These are phyloP conservation scores for Hyperoodon ampullatus DNA, from an alignment of 2,113 vertebrate species.

Conservation along the genomic window DNA sequence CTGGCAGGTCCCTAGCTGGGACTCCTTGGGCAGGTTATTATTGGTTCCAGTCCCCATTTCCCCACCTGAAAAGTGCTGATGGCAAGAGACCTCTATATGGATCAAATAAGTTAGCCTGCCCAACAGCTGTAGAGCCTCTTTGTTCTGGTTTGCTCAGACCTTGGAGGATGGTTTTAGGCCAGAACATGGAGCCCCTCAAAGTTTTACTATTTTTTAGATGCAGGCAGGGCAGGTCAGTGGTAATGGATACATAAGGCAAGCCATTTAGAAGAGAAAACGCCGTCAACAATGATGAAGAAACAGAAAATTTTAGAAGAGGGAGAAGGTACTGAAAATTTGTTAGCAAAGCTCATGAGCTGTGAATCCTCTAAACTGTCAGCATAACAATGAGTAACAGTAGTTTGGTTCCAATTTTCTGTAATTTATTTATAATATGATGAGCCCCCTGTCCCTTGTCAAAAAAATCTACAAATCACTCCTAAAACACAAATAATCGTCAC, in stretches of 20 bases:
- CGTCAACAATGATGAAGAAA: neutral
- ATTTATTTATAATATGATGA: conserved; percentile 63
- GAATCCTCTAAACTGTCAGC: neutral
- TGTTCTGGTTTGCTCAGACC: neutral
- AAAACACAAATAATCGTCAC: conserved; percentile 64
- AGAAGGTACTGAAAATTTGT: neutral
- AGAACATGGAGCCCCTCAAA: neutral
- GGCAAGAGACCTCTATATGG: neutral
- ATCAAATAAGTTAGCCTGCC: neutral
- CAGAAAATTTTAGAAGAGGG: neutral
- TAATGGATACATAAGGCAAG: neutral
- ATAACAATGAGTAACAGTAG: neutral
- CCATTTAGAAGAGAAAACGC: neutral
- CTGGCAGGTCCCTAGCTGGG: neutral
- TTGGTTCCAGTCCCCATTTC: neutral
- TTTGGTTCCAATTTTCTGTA: conserved; percentile 59
- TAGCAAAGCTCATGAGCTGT: conserved; percentile 43
- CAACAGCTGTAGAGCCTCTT: neutral
- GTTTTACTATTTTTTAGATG: neutral
- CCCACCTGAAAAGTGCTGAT: neutral
- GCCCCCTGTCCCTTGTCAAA: conserved; percentile 38
- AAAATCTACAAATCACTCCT: conserved; percentile 55
- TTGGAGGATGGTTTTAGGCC: neutral
- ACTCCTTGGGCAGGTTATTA: neutral
- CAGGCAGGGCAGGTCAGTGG: neutral